Percentiles rank a stretch among this genome's conserved stretches.
Evolutionary conservation across 2,113 vertebrate species (phyloP).

Genomic region (Bombycilla garrulus): DNA sequence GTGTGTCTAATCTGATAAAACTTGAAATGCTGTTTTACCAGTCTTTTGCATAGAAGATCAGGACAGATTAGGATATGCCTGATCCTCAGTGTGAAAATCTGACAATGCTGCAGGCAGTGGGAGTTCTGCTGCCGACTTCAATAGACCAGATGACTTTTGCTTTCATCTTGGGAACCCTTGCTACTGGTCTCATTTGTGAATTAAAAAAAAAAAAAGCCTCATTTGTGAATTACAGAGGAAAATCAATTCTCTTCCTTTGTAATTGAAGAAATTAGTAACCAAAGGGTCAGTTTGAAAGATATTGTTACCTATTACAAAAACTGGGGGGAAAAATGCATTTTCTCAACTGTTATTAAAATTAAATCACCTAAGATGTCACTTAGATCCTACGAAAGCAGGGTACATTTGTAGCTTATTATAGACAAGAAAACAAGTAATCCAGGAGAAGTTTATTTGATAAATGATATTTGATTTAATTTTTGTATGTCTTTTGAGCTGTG

Average conservation of each 20-base stretch:
- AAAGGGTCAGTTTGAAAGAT: neutral
- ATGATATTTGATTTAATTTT: neutral
- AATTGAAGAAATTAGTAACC: neutral
- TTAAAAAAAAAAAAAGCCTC: neutral
- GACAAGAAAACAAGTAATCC: neutral
- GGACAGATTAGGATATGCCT: neutral
- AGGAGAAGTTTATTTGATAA: neutral
- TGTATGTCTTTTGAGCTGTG: neutral
- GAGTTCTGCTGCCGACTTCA: neutral
- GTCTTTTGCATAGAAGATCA: conserved; percentile 12
- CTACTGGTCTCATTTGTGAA: neutral
- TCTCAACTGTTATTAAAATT: neutral
- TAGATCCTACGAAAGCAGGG: neutral
- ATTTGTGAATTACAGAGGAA: neutral
- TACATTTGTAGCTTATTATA: neutral
- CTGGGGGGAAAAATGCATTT: neutral
- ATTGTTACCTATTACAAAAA: neutral
- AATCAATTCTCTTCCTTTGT: neutral
- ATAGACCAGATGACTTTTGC: neutral
- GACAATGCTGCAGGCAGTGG: conserved; percentile 5
- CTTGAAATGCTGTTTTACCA: neutral
- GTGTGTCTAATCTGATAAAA: conserved; percentile 24
- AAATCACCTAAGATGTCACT: neutral
- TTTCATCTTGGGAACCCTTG: neutral
- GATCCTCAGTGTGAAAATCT: neutral